Conservation (phyloP, 1,140 invertebrate genomes). For the Odontomachus brunneus region DNA sequence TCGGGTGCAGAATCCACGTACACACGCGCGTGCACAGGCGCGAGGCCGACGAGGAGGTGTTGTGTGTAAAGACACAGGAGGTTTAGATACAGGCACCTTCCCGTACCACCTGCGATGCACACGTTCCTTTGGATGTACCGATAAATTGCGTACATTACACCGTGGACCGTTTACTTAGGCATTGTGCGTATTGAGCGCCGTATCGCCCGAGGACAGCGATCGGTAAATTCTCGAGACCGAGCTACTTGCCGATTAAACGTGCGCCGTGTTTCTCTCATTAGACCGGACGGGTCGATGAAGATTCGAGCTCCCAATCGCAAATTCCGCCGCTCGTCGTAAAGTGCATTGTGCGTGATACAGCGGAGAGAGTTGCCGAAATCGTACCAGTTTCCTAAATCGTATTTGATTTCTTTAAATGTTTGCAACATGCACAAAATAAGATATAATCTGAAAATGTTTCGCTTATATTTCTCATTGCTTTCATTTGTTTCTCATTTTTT, state of each 20-base stretch:
- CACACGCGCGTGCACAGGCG: constrained; percentile 19
- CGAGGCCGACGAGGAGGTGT: background rate
- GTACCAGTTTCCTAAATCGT: too few species aligned
- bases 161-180: constrained; percentile 52
- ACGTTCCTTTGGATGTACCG: constrained; percentile 6
- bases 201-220: constrained; percentile 41
- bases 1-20: constrained; percentile 45
- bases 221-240: constrained; percentile 27
- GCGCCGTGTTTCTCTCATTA: background rate
- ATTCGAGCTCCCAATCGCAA: background rate
- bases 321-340: constrained; percentile 32
- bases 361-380: too few species aligned
- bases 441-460: too few species aligned
- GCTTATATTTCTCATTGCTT: too few species aligned
- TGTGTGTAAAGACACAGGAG: constrained; percentile 37
- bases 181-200: constrained; percentile 54
- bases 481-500: too few species aligned
- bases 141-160: constrained; percentile 61
- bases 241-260: constrained; percentile 30
- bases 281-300: background rate
- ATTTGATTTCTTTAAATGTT: too few species aligned
- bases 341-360: constrained; percentile 10
- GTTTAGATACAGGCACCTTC: constrained; percentile 50
- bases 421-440: too few species aligned
- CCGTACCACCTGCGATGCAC: background rate